Base-by-base conservation (phyloP, 2,888 invertebrate species). In the Papilio demoleus region DNA sequence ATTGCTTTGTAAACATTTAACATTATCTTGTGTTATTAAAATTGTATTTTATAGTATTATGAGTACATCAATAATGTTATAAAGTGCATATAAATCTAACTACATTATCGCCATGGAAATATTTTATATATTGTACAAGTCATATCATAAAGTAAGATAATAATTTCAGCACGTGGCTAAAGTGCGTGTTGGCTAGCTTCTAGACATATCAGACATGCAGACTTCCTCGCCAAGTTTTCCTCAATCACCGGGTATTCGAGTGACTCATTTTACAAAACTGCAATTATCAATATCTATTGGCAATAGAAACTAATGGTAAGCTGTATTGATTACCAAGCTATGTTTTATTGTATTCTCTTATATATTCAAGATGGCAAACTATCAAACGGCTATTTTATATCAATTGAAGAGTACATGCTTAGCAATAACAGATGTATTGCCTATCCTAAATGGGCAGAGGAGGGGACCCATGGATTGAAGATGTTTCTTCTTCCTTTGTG, bases 1-100 rank as follows among this genome's bases (percentile, higher is more conserved):
- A 56, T 31, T 31, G 53, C 31, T 56, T 31, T 56, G 31, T 56
- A 27, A 56, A 56, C 17, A 31, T 31, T n/a, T 17, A 31, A 56
- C 53, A 31, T 31, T 56, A 31, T 56, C 31, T 56, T 14, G n/a
- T 3, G 9, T 31, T n/a, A 31, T 56, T 17, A 56, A 31, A 17
- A 53, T 53, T 6, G 12, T 22, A 9, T 11, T 47, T n/a, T 22
- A 9, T 47, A 17, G 22, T 6, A 22, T 2, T 6, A 19, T 19
- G 11, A 22, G 22, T 12, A 22, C 22, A 22, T 47, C 31, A 31
- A 31, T 31, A 6, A 31, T 31, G 31, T 31, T 31, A 6, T 31
- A 31, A 31, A 47, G 2, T 22, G 12, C 9, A 47, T 22, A 22
- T 47, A 4, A 12, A 47, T 22, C 22, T 47, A 47, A 6, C 12